Base-by-base conservation (phyloP, 1,140 invertebrate genomes). In the Bombus waltoni region DNA sequence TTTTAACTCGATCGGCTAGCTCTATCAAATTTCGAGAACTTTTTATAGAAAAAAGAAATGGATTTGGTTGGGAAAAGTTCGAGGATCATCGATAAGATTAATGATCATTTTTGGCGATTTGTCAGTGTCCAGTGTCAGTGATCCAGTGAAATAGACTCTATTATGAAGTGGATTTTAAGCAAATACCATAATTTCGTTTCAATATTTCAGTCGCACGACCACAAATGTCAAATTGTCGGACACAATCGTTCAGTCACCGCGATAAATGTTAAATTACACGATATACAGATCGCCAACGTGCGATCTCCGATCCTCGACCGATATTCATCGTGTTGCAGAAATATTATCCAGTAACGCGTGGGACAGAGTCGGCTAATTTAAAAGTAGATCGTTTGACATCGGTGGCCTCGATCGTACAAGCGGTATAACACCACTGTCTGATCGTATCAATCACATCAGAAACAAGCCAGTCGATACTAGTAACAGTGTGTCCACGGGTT, bases 371-470 rank as follows among this genome's bases (percentile, higher is more conserved):
- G 35, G 59, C 3, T 78, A 40, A 77, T 77, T 78, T 42, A 78
- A 78, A 78, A 78, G 28, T 78, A 44, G 59, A 62, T 78, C 25
- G 35, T 25, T 62, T 28, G 57, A 78, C 38, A 32, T 32, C 25
- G 59, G 6, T 42, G 38, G 57, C 38, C 59, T 78, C 15, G n/a
- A 78, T 78, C 75, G 75, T 42, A 32, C 38, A n/a, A 65, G 57
- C 62, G 40, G 57, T 44, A 32, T 15, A 25, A 38, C 75, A 65
- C 35, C 18, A 1, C 75, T 77, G 53, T 78, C 62, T 40, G 75
- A 65, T 65, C 75, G 59, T 78, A 78, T 78, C 75, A 44, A 78
- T 78, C 75, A 65, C 38, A 78, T 44, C 38, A 78, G 75, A 65
- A 78, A 78, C 57, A 59, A 66, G 59, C 53, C 28, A 65, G 75